Base-by-base conservation (phyloP, 2,888 invertebrate species). In the Pammene aurita region DNA sequence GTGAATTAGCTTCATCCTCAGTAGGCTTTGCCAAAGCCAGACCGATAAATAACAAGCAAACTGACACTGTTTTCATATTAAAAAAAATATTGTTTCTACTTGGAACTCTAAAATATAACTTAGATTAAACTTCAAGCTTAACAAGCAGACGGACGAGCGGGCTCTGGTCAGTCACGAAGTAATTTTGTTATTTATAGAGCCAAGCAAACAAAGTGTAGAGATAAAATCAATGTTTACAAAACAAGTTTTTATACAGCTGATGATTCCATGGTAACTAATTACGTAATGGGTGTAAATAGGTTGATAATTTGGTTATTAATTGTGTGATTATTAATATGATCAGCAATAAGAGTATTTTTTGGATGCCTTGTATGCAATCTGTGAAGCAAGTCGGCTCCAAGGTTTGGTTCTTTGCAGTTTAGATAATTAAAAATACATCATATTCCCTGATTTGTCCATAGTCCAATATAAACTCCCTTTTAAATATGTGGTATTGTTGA, bases 51-150 rank as follows among this genome's bases (percentile, higher is more conserved):
- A 80, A 48, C 54, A 79, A 66, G 71, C 78, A 70, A 9, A 75
- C 57, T 13, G 70, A 34, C 0, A 77, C 13, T 0, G 77, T 41
- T 70, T 83, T 83, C 83, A 84, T 84, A 5, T 34, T 72, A 1
- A 67, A 10, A 61, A 5, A 9, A 14, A 2, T 26, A 26, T 26
- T 26, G 1, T 26, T 26, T 26, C 26, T 2, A 26, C 2, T 26
- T 26, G 4, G 26, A 26, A 26, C 26, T 26, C 26, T 13, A n/a
- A 14, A 6, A 16, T 48, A 14, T 1, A 42, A n/a, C 26, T 1
- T 26, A 26, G 1, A 2, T 46, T 14, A 7, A 46, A 42, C 26
- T 7, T 14, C 57, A 62, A 67, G 63, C 71, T 66, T 18, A 74
- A 50, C 57, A 18, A 34, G 41, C 11, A 65, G 71, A 67, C 72